Evolutionary conservation across 2,888 invertebrate genomes (phyloP).

Genomic region (Aphrophora alni): DNA sequence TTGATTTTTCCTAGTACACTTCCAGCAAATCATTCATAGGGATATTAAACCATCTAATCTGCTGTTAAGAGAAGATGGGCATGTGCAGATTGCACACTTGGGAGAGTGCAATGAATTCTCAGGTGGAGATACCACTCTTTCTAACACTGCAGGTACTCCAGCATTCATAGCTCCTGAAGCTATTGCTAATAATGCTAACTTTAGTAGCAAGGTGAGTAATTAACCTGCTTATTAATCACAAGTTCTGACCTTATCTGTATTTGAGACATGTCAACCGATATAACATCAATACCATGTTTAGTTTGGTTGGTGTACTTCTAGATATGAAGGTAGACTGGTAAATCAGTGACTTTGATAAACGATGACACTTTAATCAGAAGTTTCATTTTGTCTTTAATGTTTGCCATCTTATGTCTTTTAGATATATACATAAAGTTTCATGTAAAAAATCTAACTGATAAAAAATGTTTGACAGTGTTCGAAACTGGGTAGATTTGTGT

Average conservation of each 20-base stretch:
- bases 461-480: too few relatives aligned
- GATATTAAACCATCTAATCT: constrained; percentile 97
- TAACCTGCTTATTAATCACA: too few relatives aligned
- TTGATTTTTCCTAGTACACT: constrained; percentile 76
- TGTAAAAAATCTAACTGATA: too few relatives aligned
- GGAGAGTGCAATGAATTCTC: constrained; percentile 97
- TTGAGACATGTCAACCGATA: neutral
- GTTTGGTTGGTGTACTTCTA: too few relatives aligned
- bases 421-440: too few relatives aligned
- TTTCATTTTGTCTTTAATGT: too few relatives aligned
- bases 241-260: neutral
- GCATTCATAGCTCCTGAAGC: constrained; percentile 97
- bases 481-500: too few relatives aligned
- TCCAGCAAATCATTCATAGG: constrained; percentile 95
- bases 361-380: too few relatives aligned
- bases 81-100: constrained; percentile 93
- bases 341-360: too few relatives aligned
- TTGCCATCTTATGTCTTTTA: too few relatives aligned
- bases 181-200: constrained; percentile 63
- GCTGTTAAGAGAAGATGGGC: constrained; percentile 83
- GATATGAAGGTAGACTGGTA: too few relatives aligned
- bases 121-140: constrained; percentile 82
- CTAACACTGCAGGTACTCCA: constrained; percentile 92
- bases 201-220: constrained; percentile 71
- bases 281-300: too few relatives aligned